A percentile compares a stretch with the other conserved stretches of the same genome.
Evolutionary conservation across 2,888 invertebrate genomes (phyloP).

Genomic region (Scaptomyza reducta): DNA sequence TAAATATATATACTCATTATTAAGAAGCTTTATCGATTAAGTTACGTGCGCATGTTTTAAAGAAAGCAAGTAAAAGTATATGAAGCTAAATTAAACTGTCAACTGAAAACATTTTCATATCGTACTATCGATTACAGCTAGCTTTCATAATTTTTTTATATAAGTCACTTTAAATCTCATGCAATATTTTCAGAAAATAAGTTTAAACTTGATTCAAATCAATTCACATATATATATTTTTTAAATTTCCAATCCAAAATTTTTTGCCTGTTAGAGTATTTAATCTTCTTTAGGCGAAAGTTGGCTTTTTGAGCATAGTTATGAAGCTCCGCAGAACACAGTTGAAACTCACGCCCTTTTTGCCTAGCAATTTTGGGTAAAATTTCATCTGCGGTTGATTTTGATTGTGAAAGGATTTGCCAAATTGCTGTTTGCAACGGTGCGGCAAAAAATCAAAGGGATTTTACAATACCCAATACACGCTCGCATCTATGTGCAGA

Average conservation of each 20-base stretch:
- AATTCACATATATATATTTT: too few species aligned
- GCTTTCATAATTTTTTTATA: too few species aligned
- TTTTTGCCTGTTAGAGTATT: slow-evolving; percentile 12
- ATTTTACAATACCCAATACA: slow-evolving; percentile 78
- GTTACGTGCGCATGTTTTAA: neutral
- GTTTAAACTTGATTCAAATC: neutral
- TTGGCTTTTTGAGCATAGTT: slow-evolving; percentile 35
- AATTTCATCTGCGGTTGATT: slow-evolving; percentile 83
- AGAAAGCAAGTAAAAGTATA: neutral
- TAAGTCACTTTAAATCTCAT: too few species aligned
- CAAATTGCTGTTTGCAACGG: slow-evolving; percentile 82
- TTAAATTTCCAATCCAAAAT: neutral
- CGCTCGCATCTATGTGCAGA: slow-evolving; percentile 22
- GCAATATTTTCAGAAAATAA: neutral
- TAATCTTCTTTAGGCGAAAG: slow-evolving; percentile 22
- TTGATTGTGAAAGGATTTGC: slow-evolving; percentile 83
- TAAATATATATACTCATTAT: neutral
- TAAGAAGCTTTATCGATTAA: slow-evolving; percentile 3
- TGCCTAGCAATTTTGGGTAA: slow-evolving; percentile 67
- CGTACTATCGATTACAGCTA: too few species aligned
- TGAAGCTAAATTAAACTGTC: too few species aligned
- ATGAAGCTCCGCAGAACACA: slow-evolving; percentile 25
- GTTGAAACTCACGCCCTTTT: slow-evolving; percentile 47
- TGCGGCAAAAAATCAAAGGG: slow-evolving; percentile 80
- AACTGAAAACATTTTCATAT: too few species aligned